Base-by-base conservation (phyloP, 1,140 invertebrate genomes). In the Lithobius niger region DNA sequence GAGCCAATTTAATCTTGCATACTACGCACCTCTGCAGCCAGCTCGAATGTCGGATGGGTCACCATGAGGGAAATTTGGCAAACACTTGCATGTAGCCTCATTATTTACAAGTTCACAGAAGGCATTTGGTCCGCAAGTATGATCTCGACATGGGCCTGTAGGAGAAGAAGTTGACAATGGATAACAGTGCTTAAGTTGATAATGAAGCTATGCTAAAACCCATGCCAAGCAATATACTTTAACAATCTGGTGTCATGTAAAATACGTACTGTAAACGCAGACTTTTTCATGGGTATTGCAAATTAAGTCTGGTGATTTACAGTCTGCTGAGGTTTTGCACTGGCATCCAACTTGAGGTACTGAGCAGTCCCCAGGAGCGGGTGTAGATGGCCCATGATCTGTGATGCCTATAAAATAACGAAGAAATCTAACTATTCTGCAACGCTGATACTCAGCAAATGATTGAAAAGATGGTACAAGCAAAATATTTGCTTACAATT, bases 41-140 rank as follows among this genome's bases (percentile, higher is more conserved):
- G 80, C 71, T 52, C 73, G 73, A 52, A 78, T 59, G 69, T 84
- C 80, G 48, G 73, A 76, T 19, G 84, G 75, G 73, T 86, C 79
- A 47, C 86, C 86, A 66, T 82, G 75, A n/a, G 24, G 49, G 31
- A 31, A 27, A 31, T 1, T 43, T 24, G 27, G 3, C 13, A 56
- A 16, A 48, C 47, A 27, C 25, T 52, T 59, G 69, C 89, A 93
- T 58, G 80, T 75, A 4, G 79, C 81, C 67, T 89, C 87, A 64
- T 83, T 79, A 45, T 86, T 77, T 16, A 77, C 64, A 61, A 82
- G 82, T 43, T 75, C 79, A 65, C 88, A 92, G 27, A 84, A 73
- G 3, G 87, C 84, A 69, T 93, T 93, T 2, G 85, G 80, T 16
- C 88, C 88, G 68, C 88, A 93, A 4, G 81, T 78, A 51, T 81